Evolutionary conservation across 2,797 vertebrate species (phyloP).

Genomic region (Moxostoma hubbsi): DNA sequence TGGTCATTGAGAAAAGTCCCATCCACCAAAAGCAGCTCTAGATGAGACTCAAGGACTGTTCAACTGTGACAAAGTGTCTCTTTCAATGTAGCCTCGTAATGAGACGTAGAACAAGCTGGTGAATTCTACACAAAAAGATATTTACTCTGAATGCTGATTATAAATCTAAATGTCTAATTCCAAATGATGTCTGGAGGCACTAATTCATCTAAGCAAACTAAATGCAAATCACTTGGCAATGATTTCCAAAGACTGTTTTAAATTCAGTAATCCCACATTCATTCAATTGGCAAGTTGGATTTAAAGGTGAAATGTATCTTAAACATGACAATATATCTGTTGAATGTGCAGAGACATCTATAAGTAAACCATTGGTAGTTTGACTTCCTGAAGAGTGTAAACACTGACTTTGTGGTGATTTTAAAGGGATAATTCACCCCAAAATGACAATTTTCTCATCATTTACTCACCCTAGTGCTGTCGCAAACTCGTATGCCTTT

Average conservation of each 20-base stretch:
- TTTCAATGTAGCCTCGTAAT: not conserved
- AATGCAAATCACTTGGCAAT: slow-evolving; percentile 2
- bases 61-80: slow-evolving; percentile 31
- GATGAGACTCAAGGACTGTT: slow-evolving; percentile 3
- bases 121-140: slow-evolving; percentile 8
- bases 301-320: too few relatives aligned
- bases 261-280: too few relatives aligned
- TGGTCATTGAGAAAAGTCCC: slow-evolving; percentile 1
- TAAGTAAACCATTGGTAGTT: too few relatives aligned
- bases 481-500: too few relatives aligned
- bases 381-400: too few relatives aligned
- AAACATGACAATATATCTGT: not conserved
- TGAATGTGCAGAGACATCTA: too few relatives aligned
- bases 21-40: not conserved
- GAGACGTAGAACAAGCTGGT: slow-evolving; percentile 2
- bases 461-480: too few relatives aligned
- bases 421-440: too few relatives aligned
- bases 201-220: not conserved
- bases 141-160: not conserved
- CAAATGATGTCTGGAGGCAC: not conserved
- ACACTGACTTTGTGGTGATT: too few relatives aligned
- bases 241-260: not conserved
- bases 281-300: too few relatives aligned
- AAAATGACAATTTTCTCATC: too few relatives aligned
- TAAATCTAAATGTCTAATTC: not conserved